Evolutionary conservation across 2,888 invertebrate genomes (phyloP), one percentile per base, ranked within the genome.

Genomic region (Malacosoma neustria): DNA sequence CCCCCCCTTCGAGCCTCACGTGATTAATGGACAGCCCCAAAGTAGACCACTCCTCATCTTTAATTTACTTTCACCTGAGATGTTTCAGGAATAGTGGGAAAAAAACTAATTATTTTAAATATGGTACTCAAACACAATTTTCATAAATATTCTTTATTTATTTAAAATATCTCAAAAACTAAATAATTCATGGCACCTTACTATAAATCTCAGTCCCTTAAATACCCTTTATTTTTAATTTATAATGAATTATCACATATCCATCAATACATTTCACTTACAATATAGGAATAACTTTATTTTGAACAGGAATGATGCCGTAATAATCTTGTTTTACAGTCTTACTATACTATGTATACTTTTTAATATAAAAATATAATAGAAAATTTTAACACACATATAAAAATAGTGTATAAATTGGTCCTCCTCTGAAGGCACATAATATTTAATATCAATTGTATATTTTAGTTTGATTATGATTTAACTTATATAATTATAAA

Each of bases 291-390:
- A n/a, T n/a, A n/a, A n/a, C n/a, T n/a, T n/a, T n/a, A n/a, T n/a
- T n/a, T n/a, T n/a, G n/a, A n/a, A n/a, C n/a, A n/a, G n/a, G n/a
- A n/a, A n/a, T n/a, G n/a, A n/a, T n/a, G n/a, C n/a, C n/a, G n/a
- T 22, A 22, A 22, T 22, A 22, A 9, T 22, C 22, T 22, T 4
- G 22, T 22, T 2, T 5, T 22, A 22, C 9, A 7, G 6, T 22
- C 7, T 4, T 22, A 22, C n/a, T n/a, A 22, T 7, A 22, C 22
- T 22, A 22, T 22, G 9, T 22, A 22, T 7, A 29, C 13, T 34
- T 34, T 34, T 29, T 34, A 30, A 15, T 11, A 35, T 14, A 33
- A 14, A 9, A 33, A 3, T 12, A 33, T 14, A 14, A 33, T 14
- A 9, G n/a, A 14, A 9, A 22, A 22, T 22, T 22, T 9, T 22